phyloP scores from a whole-genome alignment of 2,113 vertebrate species.

The Sterrhoptilus dennistouni region DNA sequence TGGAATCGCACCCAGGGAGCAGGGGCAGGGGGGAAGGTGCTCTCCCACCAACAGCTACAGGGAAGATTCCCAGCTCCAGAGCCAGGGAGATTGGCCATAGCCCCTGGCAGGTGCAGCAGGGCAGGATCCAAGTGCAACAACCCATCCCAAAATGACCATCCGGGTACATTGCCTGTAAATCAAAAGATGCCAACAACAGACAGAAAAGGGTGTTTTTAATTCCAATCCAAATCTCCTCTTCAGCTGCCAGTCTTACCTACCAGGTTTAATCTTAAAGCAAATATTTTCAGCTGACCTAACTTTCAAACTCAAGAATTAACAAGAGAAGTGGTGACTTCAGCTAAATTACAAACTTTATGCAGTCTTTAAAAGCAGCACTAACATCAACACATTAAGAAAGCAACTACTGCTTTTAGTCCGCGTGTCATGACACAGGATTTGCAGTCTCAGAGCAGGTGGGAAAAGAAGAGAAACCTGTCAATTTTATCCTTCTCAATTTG shows the following conservation, averaged over 20 bases:
- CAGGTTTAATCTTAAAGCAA: not conserved
- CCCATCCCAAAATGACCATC: not conserved
- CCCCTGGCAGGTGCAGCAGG: not conserved
- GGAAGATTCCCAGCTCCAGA: not conserved
- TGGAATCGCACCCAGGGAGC: not conserved
- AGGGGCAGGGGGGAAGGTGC: not conserved
- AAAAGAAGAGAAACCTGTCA: not conserved
- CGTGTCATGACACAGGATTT: not conserved
- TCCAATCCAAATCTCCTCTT: not conserved
- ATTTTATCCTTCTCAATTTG: not conserved
- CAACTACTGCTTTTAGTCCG: not conserved
- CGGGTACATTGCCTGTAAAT: rapidly evolving
- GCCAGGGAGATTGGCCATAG: rapidly evolving
- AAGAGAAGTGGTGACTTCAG: not conserved
- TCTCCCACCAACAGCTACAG: not conserved
- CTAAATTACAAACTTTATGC: not conserved
- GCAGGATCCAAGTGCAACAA: not conserved
- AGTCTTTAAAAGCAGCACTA: not conserved
- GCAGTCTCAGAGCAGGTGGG: not conserved
- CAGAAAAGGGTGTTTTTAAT: not conserved
- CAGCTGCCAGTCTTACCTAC: not conserved
- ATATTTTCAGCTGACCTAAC: not conserved
- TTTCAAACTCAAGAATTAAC: not conserved
- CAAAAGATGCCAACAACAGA: not conserved
- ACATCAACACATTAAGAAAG: not conserved